Evolutionary conservation across 2,888 invertebrate species (phyloP), one percentile per base, ranked within the genome.

Genomic region (Orthonevra nobilis): DNA sequence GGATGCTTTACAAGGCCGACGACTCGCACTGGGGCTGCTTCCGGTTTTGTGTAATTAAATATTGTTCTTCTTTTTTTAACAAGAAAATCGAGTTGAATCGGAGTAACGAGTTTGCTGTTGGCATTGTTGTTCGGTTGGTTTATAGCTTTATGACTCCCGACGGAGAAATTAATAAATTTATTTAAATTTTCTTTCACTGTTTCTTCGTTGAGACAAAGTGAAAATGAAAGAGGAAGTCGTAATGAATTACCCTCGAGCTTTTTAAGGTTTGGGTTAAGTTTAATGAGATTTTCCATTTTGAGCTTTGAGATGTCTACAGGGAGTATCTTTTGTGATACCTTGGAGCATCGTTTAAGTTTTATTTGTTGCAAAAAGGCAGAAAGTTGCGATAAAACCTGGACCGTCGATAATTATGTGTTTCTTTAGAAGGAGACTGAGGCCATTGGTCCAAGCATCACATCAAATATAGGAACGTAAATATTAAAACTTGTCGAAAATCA

Each of bases 31-130:
- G 32, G 38, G 58, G 54, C 34, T 32, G 54, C 73, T 79, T 79
- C 79, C 73, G 79, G 79, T 68, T 68, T 79, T 61, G 54, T 79
- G 79, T 79, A 79, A 79, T 79, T 79, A 79, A 79, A 73, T 73
- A 66, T 61, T 52, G 60, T 50, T 63, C 15, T 50, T 40, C 2
- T 10, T 40, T 19, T 15, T 1, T 40, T 40, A 46, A 68, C 12
- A 66, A 66, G 61, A 61, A 28, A 61, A 61, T 66, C 66, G 54
- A 68, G 66, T 73, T 61, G 73, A 73, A 61, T 73, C 73, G 56
- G 66, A 79, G 60, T 73, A 68, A 73, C 61, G 66, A 72, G 79
- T 72, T 73, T 61, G 56, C 15, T 60, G 66, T 46, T 70, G 36
- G 12, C 34, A 60, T 44, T 66, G 58, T 69, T 69, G 20, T 44